These are phyloP conservation scores for Apocheima hispidaria DNA, from an alignment of 2,888 invertebrate genomes.

Conservation along the genomic window DNA sequence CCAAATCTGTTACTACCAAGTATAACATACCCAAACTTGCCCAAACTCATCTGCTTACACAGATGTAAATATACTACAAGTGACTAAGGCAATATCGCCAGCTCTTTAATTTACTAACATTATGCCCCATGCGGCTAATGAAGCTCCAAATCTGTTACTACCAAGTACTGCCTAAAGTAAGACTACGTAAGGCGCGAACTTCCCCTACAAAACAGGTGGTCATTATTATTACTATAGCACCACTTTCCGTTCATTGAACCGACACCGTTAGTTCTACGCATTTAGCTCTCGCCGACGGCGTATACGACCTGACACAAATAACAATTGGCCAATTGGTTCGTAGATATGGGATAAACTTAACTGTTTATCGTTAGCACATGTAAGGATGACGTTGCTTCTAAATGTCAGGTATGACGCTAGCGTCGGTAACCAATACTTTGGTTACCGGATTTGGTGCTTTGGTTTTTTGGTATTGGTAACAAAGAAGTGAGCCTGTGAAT, in stretches of 20 bases:
- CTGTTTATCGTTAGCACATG: slow-evolving; percentile 35
- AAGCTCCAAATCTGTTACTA: slow-evolving; percentile 34
- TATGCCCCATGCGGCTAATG: slow-evolving; percentile 21
- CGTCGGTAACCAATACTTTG: too few relatives aligned
- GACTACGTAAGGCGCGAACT: slow-evolving; percentile 48
- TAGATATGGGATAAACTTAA: slow-evolving; percentile 57
- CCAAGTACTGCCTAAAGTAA: slow-evolving; percentile 23
- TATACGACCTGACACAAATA: slow-evolving; percentile 79
- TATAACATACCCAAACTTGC: too few relatives aligned
- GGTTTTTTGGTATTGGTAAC: too few relatives aligned
- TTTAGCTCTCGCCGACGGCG: slow-evolving; percentile 73
- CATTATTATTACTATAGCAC: slow-evolving; percentile 77
- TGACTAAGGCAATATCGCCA: slow-evolving; percentile 8
- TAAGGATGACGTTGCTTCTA: slow-evolving; percentile 18
- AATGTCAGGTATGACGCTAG: slow-evolving; percentile 2
- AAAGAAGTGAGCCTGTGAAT: too few relatives aligned
- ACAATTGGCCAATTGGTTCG: slow-evolving; percentile 73
- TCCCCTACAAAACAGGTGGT: slow-evolving; percentile 75
- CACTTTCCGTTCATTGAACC: slow-evolving; percentile 82
- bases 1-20: slow-evolving; percentile 32
- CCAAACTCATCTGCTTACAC: too few relatives aligned
- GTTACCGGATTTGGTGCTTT: too few relatives aligned
- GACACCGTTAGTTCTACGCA: slow-evolving; percentile 82
- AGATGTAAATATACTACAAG: slow-evolving; percentile 2
- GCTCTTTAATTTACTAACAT: slow-evolving; percentile 24